Evolutionary conservation across 2,113 vertebrate species (phyloP).

Genomic region (Sinocyclocheilus anophthalmus): DNA sequence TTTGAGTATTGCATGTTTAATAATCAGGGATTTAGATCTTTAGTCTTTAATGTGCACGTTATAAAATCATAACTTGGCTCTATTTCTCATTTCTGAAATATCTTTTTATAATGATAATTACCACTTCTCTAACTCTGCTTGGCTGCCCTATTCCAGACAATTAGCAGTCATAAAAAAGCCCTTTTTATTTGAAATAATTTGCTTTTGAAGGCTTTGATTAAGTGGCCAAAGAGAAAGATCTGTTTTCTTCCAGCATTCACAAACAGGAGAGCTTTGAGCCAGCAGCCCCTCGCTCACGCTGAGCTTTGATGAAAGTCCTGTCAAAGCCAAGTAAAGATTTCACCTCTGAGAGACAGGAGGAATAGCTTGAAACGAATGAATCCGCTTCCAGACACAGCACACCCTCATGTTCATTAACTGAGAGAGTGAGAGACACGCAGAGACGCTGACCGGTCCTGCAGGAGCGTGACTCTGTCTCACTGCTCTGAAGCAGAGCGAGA

Average conservation of each 20-base stretch:
- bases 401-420: slow-evolving; percentile 41
- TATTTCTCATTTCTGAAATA: slow-evolving; percentile 1
- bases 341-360: slow-evolving; percentile 46
- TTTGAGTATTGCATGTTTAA: background rate
- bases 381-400: slow-evolving; percentile 21
- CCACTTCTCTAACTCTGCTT: background rate
- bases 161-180: slow-evolving; percentile 11
- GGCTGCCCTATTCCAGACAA: background rate
- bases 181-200: slow-evolving; percentile 7
- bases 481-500: slow-evolving; percentile 18
- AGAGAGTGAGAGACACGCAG: background rate
- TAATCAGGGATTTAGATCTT: background rate
- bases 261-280: slow-evolving; percentile 37
- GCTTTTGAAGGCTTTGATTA: slow-evolving; percentile 28
- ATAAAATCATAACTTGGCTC: slow-evolving; percentile 5
- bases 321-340: slow-evolving; percentile 62
- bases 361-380: slow-evolving; percentile 56
- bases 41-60: background rate
- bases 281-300: slow-evolving; percentile 52
- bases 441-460: slow-evolving; percentile 16
- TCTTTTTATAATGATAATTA: background rate
- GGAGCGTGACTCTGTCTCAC: slow-evolving; percentile 26
- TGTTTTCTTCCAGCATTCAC: slow-evolving; percentile 31
- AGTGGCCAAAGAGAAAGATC: slow-evolving; percentile 6
- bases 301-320: slow-evolving; percentile 62